Evolutionary conservation across 2,888 invertebrate species (phyloP).

Genomic region (Polyommatus icarus): DNA sequence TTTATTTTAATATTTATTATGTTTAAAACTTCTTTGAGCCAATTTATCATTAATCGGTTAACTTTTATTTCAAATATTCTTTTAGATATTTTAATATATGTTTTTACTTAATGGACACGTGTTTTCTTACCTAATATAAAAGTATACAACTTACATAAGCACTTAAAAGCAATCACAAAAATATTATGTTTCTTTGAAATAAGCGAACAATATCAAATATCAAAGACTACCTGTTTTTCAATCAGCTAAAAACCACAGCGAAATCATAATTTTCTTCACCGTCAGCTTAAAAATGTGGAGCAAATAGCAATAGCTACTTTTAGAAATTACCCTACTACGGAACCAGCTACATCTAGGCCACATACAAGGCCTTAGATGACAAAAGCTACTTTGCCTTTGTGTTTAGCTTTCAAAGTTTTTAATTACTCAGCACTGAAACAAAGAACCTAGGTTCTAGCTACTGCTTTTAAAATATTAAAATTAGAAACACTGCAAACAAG

Average conservation of each 20-base stretch:
- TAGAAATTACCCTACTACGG: slow-evolving; percentile 1
- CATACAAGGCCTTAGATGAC: slow-evolving; percentile 24
- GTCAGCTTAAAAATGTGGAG: not conserved
- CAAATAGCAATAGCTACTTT: not conserved
- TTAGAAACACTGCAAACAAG: not conserved
- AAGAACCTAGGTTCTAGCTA: not conserved
- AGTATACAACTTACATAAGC: too few species aligned
- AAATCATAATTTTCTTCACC: not conserved
- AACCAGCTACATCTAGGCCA: slow-evolving; percentile 14
- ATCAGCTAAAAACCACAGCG: not conserved
- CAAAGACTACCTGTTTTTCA: not conserved
- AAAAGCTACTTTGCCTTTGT: slow-evolving; percentile 25
- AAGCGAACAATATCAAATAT: not conserved
- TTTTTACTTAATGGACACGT: too few species aligned
- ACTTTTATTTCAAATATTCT: too few species aligned
- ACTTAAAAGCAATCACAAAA: too few species aligned
- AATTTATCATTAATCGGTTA: too few species aligned
- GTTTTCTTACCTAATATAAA: too few species aligned
- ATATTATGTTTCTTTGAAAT: too few species aligned
- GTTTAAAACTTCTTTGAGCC: too few species aligned
- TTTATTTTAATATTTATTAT: too few species aligned
- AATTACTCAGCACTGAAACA: slow-evolving; percentile 13
- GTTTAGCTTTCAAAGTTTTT: slow-evolving; percentile 9
- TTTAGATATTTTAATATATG: too few species aligned
- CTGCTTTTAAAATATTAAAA: not conserved